Percentiles rank a stretch among this genome's conserved stretches.
Conservation (phyloP, 2,797 vertebrate species). For the Poliocrania exsul region DNA sequence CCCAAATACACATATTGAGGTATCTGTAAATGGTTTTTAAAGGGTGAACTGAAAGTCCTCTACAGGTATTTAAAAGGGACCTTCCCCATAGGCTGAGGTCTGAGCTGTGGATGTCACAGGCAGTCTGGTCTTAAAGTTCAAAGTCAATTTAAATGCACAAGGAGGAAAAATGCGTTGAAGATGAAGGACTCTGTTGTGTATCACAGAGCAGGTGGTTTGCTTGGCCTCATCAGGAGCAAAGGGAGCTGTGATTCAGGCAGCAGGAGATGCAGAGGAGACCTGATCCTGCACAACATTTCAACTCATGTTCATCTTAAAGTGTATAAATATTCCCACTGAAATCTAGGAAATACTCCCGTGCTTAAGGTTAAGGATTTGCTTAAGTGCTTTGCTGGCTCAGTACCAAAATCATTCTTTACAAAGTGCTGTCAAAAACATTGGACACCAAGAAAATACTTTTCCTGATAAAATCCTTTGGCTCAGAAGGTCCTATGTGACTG, state of each 20-base stretch:
- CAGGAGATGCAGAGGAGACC: background rate
- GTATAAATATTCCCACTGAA: background rate
- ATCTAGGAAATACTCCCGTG: slow-evolving; percentile 10
- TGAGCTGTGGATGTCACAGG: background rate
- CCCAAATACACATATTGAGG: background rate
- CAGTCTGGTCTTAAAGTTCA: background rate
- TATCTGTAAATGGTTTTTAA: background rate
- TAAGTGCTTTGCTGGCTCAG: slow-evolving; percentile 58
- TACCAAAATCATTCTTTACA: background rate
- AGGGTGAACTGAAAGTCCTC: background rate
- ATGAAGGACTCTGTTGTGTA: accelerated
- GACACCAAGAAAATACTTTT: background rate
- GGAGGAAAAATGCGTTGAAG: background rate
- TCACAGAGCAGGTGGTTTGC: background rate
- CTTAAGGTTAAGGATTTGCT: slow-evolving; percentile 4
- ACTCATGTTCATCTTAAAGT: accelerated
- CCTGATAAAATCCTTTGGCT: slow-evolving; percentile 28
- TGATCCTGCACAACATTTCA: background rate
- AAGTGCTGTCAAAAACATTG: background rate
- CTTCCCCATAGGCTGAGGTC: background rate
- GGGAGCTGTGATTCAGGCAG: background rate
- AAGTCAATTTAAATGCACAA: background rate
- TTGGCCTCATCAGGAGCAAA: background rate
- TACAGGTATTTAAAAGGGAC: background rate
- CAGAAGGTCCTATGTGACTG: background rate